A percentile compares a stretch with the other conserved stretches of the same genome.
Evolutionary conservation across 2,888 invertebrate species (phyloP).

Genomic region (Tetropium fuscum): DNA sequence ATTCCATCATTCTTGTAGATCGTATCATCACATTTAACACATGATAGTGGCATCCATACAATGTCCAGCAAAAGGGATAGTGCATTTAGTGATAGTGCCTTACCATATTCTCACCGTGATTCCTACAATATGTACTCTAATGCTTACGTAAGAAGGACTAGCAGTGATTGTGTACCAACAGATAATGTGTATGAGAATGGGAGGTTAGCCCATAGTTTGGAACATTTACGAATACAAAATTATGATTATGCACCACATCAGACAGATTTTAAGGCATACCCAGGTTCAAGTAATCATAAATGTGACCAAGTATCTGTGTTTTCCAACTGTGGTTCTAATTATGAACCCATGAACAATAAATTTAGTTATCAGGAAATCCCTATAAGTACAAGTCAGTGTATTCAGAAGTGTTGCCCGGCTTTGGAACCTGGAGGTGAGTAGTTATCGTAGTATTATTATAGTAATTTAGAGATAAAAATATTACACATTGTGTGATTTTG

Average conservation of each 20-base stretch:
- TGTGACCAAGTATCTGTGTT: slow-evolving; percentile 41
- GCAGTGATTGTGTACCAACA: slow-evolving; percentile 56
- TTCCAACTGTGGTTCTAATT: slow-evolving; percentile 47
- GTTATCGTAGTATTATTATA: background rate
- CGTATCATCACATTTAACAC: slow-evolving; percentile 61
- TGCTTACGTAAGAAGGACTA: slow-evolving; percentile 46
- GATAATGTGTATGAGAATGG: slow-evolving; percentile 35
- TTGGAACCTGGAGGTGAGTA: slow-evolving; percentile 59
- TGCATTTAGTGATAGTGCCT: slow-evolving; percentile 58
- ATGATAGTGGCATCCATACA: slow-evolving; percentile 70
- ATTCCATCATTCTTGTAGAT: slow-evolving; percentile 40
- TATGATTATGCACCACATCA: slow-evolving; percentile 28
- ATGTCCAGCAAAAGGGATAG: slow-evolving; percentile 65
- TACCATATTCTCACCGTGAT: slow-evolving; percentile 36
- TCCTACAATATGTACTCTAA: slow-evolving; percentile 22
- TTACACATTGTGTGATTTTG: too few species aligned
- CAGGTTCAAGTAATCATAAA: slow-evolving; percentile 9
- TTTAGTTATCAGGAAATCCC: slow-evolving; percentile 46
- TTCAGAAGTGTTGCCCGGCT: slow-evolving; percentile 54
- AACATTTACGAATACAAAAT: slow-evolving; percentile 45
- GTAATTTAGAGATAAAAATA: too few species aligned
- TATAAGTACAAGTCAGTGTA: slow-evolving; percentile 50
- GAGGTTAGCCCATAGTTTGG: slow-evolving; percentile 52
- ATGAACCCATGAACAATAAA: slow-evolving; percentile 39
- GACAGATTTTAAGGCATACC: slow-evolving; percentile 10